Base-by-base conservation (phyloP, 2,797 vertebrate genomes). In the Enteromius argenteus region DNA sequence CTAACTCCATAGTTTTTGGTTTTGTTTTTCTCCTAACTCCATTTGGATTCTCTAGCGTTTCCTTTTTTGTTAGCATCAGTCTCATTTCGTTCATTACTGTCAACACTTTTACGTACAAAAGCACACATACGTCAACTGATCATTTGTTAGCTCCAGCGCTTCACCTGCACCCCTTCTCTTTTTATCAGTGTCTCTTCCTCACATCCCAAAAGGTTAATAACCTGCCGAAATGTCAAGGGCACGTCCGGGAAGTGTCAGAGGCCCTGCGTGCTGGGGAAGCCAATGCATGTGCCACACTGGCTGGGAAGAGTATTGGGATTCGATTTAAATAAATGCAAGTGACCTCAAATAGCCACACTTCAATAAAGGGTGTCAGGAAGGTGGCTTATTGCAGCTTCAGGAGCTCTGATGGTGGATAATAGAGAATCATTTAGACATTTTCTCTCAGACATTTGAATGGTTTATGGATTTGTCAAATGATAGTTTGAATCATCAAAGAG, bases 201-300 rank as follows among this genome's bases (percentile, higher is more conserved):
- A 78, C 89, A 87, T 90, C 90, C 90, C 81, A 37, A 93, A 93
- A 95, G 94, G 93, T 93, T 94, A 95, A 95, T 93, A 94, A 92
- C 89, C 89, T 90, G 88, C 92, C 86, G 89, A 92, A 94, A 92
- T 93, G 92, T 94, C 94, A 94, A 93, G 93, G 92, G 88, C 90
- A 90, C 88, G 88, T 92, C 91, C 91, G 86, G 90, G 90, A 85
- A 27, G 62, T 88, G 91, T 88, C 90, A 88, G 87, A 84, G 81
- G 86, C 44, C 66, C 49, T 87, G 87, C 91, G 87, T 91, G 90
- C 87, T 84, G 68, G 62, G 81, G 86, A 92, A 89, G 86, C 85
- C 6, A 66, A 85, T 87, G 86, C 71, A 83, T 79, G 88, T 91
- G 74, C 64, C 73, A 87, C 67, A 87, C 86, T 88, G 87, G 81